Evolutionary conservation across 1,140 invertebrate species (phyloP).

Genomic region (Monomorium pharaonis): DNA sequence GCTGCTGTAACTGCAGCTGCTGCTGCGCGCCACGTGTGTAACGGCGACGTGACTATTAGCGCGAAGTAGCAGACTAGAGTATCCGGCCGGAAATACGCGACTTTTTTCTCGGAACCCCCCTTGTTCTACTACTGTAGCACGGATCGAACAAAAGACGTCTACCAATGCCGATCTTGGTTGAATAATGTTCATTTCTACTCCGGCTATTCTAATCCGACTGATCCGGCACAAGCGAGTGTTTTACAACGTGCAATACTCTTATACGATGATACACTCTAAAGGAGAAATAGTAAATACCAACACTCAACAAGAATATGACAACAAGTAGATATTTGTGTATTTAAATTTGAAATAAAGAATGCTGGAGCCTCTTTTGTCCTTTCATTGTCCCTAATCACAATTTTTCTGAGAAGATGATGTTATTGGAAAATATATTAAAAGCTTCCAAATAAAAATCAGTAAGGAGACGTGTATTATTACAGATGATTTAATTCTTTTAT

Average conservation of each 20-base stretch:
- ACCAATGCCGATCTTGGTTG: neutral
- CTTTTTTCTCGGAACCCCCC: neutral
- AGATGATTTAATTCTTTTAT: neutral
- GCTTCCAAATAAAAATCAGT: neutral
- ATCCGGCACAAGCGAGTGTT: no score
- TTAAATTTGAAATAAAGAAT: no score
- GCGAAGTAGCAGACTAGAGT: neutral
- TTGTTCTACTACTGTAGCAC: neutral
- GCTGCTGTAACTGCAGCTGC: neutral
- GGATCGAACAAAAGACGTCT: neutral
- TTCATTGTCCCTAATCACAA: neutral
- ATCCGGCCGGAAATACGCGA: conserved; percentile 36
- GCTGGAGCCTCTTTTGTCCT: no score
- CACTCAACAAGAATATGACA: no score
- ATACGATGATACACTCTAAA: no score
- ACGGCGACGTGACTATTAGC: neutral
- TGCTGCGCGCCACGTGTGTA: neutral
- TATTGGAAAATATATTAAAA: neutral
- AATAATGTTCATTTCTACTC: neutral
- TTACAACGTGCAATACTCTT: no score
- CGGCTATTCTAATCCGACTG: no score
- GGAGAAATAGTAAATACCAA: no score
- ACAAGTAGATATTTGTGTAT: no score
- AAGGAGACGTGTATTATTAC: neutral
- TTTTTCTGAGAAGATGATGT: neutral